A percentile compares a stretch with the other conserved stretches of the same genome.
These are phyloP conservation scores for Passerina amoena DNA, from an alignment of 2,113 vertebrate genomes.

Conservation along the genomic window DNA sequence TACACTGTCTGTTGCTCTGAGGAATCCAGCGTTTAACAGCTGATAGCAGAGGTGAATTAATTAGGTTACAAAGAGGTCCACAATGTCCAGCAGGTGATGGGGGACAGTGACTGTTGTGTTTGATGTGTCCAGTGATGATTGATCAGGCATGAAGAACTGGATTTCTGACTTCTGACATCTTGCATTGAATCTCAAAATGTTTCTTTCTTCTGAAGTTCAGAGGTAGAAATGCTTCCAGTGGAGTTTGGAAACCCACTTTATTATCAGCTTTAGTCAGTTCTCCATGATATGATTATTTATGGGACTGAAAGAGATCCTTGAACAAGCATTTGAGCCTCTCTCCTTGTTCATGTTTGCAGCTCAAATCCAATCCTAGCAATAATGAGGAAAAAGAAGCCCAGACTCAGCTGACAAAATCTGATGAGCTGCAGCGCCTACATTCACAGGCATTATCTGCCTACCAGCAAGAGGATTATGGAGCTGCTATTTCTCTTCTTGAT, in stretches of 20 bases:
- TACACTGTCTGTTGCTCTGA: neutral
- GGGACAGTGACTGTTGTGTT: neutral
- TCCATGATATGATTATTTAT: neutral
- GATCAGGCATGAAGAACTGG: neutral
- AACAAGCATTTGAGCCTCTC: neutral
- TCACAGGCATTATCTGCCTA: slow-evolving; percentile 79
- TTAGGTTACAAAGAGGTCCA: accelerated
- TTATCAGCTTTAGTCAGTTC: neutral
- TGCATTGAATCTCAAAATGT: neutral
- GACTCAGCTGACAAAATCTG: slow-evolving; percentile 85
- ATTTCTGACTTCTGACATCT: neutral
- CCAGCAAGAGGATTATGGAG: slow-evolving; percentile 75
- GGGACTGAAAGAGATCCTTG: neutral
- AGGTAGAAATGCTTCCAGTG: neutral
- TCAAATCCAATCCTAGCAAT: slow-evolving; percentile 87
- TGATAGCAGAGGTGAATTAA: neutral
- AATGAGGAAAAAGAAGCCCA: slow-evolving; percentile 89
- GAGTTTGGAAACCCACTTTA: neutral
- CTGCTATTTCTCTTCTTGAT: slow-evolving; percentile 83
- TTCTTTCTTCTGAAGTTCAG: neutral
- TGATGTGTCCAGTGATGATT: neutral
- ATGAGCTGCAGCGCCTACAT: slow-evolving; percentile 88
- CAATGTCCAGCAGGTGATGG: neutral
- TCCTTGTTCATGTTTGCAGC: slow-evolving; percentile 72
- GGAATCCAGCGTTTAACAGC: neutral